phyloP scores from a whole-genome alignment of 2,888 invertebrate genomes.

The Sisyra terminalis region DNA sequence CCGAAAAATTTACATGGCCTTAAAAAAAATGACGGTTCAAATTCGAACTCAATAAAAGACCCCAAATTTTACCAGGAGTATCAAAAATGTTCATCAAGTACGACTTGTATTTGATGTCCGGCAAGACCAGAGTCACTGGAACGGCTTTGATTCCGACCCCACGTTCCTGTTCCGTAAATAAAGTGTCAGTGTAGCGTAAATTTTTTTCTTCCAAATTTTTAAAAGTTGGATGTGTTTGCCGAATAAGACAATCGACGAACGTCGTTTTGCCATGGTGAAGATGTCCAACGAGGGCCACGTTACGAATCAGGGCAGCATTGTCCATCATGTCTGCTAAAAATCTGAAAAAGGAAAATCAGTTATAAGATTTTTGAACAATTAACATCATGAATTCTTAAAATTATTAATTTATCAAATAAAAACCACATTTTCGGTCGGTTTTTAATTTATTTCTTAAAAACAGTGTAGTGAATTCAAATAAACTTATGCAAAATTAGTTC shows the following conservation, averaged over 20 bases:
- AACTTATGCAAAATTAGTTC: too few species aligned
- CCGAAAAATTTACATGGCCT: conserved; percentile 98
- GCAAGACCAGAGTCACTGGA: conserved; percentile 85
- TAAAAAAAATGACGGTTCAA: conserved; percentile 13
- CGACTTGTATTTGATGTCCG: conserved; percentile 91
- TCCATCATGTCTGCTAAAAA: conserved; percentile 97
- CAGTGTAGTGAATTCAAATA: too few species aligned
- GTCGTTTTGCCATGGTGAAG: conserved; percentile 98
- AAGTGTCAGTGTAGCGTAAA: conserved; percentile 83
- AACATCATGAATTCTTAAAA: too few species aligned
- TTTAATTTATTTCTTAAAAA: too few species aligned
- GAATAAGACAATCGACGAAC: conserved; percentile 89
- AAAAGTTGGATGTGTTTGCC: conserved; percentile 93
- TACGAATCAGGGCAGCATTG: conserved; percentile 84
- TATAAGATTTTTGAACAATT: too few species aligned
- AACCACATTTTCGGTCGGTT: too few species aligned
- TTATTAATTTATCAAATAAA: too few species aligned
- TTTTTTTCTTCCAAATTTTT: conserved; percentile 63
- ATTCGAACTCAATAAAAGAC: not conserved
- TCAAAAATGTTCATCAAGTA: conserved; percentile 94
- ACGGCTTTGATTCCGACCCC: conserved; percentile 95
- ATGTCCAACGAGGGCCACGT: conserved; percentile 91
- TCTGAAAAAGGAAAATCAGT: conserved; percentile 27
- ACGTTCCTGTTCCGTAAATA: conserved; percentile 93
- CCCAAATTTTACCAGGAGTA: conserved; percentile 49